Base-by-base conservation (phyloP, 2,888 invertebrate genomes). In the Chymomyza fuscimana region DNA sequence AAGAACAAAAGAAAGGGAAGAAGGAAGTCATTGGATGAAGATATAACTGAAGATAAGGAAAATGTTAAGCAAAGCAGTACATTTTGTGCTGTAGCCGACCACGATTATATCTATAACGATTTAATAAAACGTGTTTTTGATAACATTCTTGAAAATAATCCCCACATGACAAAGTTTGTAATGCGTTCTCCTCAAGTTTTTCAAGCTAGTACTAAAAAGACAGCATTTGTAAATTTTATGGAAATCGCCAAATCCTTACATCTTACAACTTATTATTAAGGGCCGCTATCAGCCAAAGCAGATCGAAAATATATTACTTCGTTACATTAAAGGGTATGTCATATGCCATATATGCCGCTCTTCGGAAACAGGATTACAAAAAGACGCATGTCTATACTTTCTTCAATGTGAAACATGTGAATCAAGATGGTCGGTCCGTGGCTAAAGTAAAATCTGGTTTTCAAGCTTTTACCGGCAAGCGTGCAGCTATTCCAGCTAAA, bases 401-500 rank as follows among this genome's bases (percentile, higher is more conserved):
- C 95, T 99, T 78, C 99, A 99, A 92, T 99, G 99, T 93, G 98
- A 99, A 93, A 97, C 97, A 0, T 99, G 99, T 93, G 99, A 99
- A 60, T 99, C 99, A 54, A 95, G 99, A 90, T 99, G 99, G 94
- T 99, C 99, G 67, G 94, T 99, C 99, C 67, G 99, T 99, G 72
- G 97, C 99, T 89, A 98, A 98, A 93, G 99, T 99, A 92, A 99
- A 99, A 93, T 98, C 98, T 92, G 99, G 99, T 94, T 99, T 99
- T 96, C 98, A 98, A 95, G 99, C 99, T 89, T 98, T 99, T 81
- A 99, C 99, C 83, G 97, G 98, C 80, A 98, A 98, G 92, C 96
- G 99, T 94, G 98, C 99, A 87, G 98, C 98, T 78, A 98, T 98
- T 92, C 95, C 99, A 93, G 99, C 99, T 92, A 98, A 97, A 94